These are phyloP conservation scores for Polyergus mexicanus DNA, from an alignment of 1,140 invertebrate species.

Conservation along the genomic window DNA sequence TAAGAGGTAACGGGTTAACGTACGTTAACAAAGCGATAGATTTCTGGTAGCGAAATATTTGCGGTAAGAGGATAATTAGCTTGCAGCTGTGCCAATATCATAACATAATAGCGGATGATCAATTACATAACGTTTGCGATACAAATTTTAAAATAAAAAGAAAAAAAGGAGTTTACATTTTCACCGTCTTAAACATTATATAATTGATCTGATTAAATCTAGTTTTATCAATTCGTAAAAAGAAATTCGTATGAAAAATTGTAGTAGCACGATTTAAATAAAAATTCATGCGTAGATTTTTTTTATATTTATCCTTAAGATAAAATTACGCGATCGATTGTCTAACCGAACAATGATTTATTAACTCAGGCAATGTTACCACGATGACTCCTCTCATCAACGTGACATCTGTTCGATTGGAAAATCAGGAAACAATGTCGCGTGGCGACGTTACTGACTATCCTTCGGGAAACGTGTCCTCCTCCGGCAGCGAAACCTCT, in stretches of 20 bases:
- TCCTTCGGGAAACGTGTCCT: not conserved
- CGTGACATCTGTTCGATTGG: constrained; percentile 18
- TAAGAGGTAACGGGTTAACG: constrained; percentile 6
- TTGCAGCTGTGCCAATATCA: constrained; percentile 41
- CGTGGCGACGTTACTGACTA: not conserved
- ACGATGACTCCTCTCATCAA: not conserved
- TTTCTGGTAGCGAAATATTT: constrained; percentile 17
- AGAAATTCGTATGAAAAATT: not conserved
- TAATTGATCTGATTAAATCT: constrained; percentile 8
- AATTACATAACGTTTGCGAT: constrained; percentile 10
- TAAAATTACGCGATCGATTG: constrained; percentile 7
- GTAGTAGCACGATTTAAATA: not conserved
- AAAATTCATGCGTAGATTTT: not conserved
- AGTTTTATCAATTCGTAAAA: not conserved
- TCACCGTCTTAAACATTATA: constrained; percentile 1
- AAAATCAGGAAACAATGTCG: constrained; percentile 8
- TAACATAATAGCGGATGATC: constrained; percentile 8
- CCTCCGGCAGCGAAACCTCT: not conserved
- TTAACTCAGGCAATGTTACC: constrained; percentile 30
- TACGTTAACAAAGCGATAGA: constrained; percentile 29
- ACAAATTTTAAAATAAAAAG: not conserved
- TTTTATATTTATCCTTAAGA: not conserved
- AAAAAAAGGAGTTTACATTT: constrained; percentile 1
- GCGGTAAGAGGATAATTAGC: constrained; percentile 14
- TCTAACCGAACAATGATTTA: constrained; percentile 8